A percentile compares a stretch with the other conserved stretches of the same genome.
These are phyloP conservation scores for Cecidostiba fungosa DNA, from an alignment of 2,888 invertebrate genomes.

Conservation along the genomic window DNA sequence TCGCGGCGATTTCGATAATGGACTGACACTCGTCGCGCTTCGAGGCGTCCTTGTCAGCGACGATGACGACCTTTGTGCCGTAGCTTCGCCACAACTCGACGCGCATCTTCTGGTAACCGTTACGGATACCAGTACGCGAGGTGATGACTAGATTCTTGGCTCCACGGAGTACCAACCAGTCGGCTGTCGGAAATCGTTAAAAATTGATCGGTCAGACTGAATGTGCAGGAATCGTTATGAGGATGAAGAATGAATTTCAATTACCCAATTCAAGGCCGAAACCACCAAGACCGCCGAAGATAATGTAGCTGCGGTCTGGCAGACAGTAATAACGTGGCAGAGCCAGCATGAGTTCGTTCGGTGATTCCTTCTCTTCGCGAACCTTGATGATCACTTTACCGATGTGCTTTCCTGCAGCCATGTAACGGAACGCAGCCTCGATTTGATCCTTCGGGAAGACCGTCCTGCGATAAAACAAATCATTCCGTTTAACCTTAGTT, in stretches of 20 bases:
- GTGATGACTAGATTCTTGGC: constrained; percentile 90
- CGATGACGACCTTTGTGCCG: constrained; percentile 86
- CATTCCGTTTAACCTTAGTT: not conserved
- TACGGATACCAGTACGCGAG: constrained; percentile 89
- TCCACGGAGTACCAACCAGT: constrained; percentile 93
- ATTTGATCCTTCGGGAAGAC: constrained; percentile 85
- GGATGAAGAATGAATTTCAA: constrained; percentile 71
- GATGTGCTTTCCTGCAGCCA: constrained; percentile 89
- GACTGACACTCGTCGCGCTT: constrained; percentile 86
- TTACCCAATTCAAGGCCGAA: constrained; percentile 89
- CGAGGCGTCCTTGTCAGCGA: constrained; percentile 86
- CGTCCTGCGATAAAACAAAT: constrained; percentile 78
- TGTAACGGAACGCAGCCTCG: constrained; percentile 87
- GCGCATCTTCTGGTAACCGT: constrained; percentile 91
- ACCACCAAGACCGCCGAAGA: constrained; percentile 93
- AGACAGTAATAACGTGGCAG: constrained; percentile 81
- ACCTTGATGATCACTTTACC: constrained; percentile 84
- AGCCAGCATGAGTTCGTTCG: constrained; percentile 75
- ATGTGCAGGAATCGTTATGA: not conserved
- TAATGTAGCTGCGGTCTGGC: constrained; percentile 82
- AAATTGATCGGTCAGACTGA: not conserved
- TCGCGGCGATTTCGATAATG: constrained; percentile 84
- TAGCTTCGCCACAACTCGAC: constrained; percentile 86
- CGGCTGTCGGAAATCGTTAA: constrained; percentile 80
- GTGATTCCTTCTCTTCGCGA: constrained; percentile 67